Evolutionary conservation across 2,797 vertebrate species (phyloP).

Genomic region (Selene dorsalis): DNA sequence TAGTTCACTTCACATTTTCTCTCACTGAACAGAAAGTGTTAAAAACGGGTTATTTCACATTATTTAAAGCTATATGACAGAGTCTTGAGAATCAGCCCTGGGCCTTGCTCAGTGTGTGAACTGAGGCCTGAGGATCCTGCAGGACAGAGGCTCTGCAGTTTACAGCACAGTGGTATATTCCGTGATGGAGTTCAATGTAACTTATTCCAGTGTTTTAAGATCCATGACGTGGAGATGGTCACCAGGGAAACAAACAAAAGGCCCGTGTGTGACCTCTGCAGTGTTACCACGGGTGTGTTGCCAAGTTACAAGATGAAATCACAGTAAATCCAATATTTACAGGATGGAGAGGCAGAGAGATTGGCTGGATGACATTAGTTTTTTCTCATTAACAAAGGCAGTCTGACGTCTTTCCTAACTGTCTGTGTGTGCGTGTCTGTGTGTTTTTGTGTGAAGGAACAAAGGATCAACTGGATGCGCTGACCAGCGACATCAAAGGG

Average conservation of each 20-base stretch:
- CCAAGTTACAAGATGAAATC: conserved; percentile 60
- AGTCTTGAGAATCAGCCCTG: not conserved
- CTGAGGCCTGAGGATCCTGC: conserved; percentile 10
- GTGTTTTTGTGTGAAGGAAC: conserved; percentile 81
- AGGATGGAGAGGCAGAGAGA: conserved; percentile 12
- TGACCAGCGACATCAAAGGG: conserved; percentile 93
- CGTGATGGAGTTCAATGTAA: conserved; percentile 24
- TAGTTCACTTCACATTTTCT: not conserved
- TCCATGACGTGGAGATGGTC: conserved; percentile 27
- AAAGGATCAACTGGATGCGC: conserved; percentile 90
- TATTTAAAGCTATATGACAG: not conserved
- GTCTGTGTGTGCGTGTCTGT: conserved; percentile 25
- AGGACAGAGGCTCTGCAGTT: conserved; percentile 16
- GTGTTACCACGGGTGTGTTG: conserved; percentile 29
- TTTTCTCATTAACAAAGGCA: conserved; percentile 30
- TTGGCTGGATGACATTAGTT: conserved; percentile 21
- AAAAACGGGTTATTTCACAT: no score
- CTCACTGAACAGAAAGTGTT: not conserved
- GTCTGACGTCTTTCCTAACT: conserved; percentile 38
- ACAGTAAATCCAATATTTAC: conserved; percentile 65
- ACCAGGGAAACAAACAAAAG: conserved; percentile 33
- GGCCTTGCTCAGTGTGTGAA: conserved; percentile 19
- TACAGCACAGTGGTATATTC: conserved; percentile 8
- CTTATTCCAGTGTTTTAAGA: conserved; percentile 23
- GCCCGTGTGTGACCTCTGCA: conserved; percentile 23